These are phyloP conservation scores for Theretra japonica DNA, from an alignment of 2,888 invertebrate genomes.

Conservation along the genomic window DNA sequence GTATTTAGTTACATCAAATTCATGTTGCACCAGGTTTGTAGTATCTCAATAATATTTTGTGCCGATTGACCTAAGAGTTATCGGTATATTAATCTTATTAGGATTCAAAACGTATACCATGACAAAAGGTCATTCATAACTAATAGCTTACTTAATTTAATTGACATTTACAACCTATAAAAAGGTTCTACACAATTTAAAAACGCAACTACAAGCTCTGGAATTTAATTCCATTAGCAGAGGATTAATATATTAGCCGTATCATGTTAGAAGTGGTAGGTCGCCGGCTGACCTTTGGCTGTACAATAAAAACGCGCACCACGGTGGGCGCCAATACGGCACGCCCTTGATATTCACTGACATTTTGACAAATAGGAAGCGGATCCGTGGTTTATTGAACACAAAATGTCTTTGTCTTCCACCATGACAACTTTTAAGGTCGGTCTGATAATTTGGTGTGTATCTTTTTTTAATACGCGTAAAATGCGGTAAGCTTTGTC, in stretches of 20 bases:
- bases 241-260: conserved; percentile 16
- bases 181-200: neutral
- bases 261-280: conserved; percentile 28
- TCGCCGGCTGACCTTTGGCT: conserved; percentile 47
- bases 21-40: too few species aligned
- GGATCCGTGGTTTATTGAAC: conserved; percentile 27
- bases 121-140: neutral
- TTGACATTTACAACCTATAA: neutral
- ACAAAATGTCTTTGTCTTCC: conserved; percentile 22
- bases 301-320: conserved; percentile 55
- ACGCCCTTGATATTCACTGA: conserved; percentile 65
- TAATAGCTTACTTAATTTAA: neutral
- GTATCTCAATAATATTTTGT: too few species aligned
- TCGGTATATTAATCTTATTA: neutral
- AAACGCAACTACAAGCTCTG: neutral
- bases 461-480: neutral
- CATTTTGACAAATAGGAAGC: conserved; percentile 57
- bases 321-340: conserved; percentile 43
- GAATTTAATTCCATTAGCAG: conserved; percentile 18
- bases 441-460: neutral
- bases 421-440: conserved; percentile 17
- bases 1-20: too few species aligned
- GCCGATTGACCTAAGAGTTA: too few species aligned
- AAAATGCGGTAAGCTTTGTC: neutral
- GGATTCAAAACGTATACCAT: neutral